phyloP scores from a whole-genome alignment of 2,797 vertebrate species.

The Phataginus tetradactyla region DNA sequence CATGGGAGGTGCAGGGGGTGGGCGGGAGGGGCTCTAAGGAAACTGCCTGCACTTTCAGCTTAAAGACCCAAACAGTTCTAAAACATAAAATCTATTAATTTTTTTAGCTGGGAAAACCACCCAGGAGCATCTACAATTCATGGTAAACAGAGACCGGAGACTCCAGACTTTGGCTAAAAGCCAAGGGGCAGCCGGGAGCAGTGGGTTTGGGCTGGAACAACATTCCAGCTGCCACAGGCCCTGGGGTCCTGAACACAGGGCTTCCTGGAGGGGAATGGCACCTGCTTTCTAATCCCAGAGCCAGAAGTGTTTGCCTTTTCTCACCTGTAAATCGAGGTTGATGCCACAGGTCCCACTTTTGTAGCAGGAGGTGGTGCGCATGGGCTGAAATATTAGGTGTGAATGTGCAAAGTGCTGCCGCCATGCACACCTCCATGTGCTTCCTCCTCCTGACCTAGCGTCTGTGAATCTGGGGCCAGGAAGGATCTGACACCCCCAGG shows the following conservation, averaged over 20 bases:
- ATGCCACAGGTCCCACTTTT: rapidly evolving
- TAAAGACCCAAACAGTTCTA: not conserved
- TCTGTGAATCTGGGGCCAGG: not conserved
- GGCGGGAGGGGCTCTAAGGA: rapidly evolving
- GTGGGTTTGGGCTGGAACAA: rapidly evolving
- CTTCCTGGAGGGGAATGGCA: rapidly evolving
- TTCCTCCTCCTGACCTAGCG: rapidly evolving
- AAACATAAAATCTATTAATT: not conserved
- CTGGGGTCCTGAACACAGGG: rapidly evolving
- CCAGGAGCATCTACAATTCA: not conserved
- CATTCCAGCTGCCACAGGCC: rapidly evolving
- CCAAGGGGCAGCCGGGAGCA: too few species aligned
- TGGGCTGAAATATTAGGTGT: rapidly evolving
- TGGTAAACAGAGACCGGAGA: not conserved
- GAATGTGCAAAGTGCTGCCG: rapidly evolving
- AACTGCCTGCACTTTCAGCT: not conserved
- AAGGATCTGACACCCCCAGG: not conserved
- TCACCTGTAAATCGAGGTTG: not conserved
- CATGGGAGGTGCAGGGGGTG: rapidly evolving
- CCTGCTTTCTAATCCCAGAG: too few species aligned
- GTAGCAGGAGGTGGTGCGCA: rapidly evolving
- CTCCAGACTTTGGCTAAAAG: too few species aligned
- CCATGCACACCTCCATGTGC: rapidly evolving
- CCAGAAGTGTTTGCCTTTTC: rapidly evolving
- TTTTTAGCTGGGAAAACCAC: not conserved